Evolutionary conservation across 1,140 invertebrate genomes (phyloP), one percentile per base, ranked within the genome.

Genomic region (Scaptomyza graminum): DNA sequence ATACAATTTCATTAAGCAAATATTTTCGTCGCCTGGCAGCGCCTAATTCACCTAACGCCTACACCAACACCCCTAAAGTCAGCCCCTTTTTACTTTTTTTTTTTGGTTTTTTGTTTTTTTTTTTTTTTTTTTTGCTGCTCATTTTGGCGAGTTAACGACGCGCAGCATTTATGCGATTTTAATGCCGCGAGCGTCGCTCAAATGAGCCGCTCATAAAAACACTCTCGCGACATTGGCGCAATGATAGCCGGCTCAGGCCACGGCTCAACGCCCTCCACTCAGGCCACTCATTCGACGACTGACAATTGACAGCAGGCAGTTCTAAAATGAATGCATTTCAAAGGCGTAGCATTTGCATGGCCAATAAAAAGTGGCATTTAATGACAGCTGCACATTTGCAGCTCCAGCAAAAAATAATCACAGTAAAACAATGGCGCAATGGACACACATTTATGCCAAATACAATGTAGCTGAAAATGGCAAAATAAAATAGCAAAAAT

Each of bases 1-100:
- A 88, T 87, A 87, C 83, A 87, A 87, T 87, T 87, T 87, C 82
- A 87, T 87, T 87, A 87, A 87, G 82, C 83, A 87, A 87, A 87
- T 87, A 87, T 87, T 87, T 87, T 87, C 72, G 64, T 75, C 63
- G 82, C 77, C 81, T 69, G 65, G 16, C 74, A 66, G 76, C 43
- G 61, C 39, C 39, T 31, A 31, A 25, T 39, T 39, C 5, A 39
- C n/a, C 39, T 13, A 25, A 25, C 28, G 11, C 7, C n/a, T 22
- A 31, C 5, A n/a, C 15, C 31, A 12, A 22, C 18, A 22, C 8
- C 2, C 31, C 5, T 6, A 8, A 22, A 22, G 18, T 3, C 5
- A 0, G n/a, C 9, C 39, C 11, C 13, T 2, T 22, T 8, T 55
- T 60, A 39, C 1, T 43, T 50, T 54, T 25, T 39, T 39, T 25